These are phyloP conservation scores for Rhipidura dahli DNA, from an alignment of 2,113 vertebrate genomes.

Conservation along the genomic window DNA sequence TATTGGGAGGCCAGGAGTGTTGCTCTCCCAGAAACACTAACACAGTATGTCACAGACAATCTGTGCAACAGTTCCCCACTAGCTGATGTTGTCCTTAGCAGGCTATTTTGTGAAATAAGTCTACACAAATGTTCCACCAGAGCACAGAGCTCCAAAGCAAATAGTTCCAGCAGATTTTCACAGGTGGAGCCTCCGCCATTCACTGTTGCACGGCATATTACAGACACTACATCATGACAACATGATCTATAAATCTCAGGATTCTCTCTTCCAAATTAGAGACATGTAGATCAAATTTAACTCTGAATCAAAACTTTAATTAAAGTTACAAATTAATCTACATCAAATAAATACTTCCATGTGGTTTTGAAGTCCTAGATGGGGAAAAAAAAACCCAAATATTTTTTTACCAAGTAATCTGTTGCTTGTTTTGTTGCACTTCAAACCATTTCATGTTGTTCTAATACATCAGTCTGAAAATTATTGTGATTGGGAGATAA, in stretches of 20 bases:
- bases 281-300: neutral
- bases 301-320: neutral
- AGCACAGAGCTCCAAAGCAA: neutral
- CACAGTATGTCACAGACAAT: fast-evolving
- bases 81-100: neutral
- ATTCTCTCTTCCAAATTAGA: neutral
- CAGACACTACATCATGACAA: neutral
- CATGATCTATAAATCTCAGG: neutral
- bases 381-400: neutral
- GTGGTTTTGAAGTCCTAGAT: neutral
- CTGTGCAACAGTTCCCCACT: neutral
- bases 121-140: neutral
- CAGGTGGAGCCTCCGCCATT: fast-evolving
- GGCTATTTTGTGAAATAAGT: neutral
- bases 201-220: neutral
- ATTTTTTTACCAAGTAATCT: neutral
- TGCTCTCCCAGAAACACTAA: neutral
- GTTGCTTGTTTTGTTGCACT: neutral
- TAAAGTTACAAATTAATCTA: neutral
- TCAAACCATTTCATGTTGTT: neutral
- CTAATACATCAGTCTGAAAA: neutral
- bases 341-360: neutral
- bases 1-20: neutral
- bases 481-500: neutral
- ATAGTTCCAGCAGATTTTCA: neutral